Conservation (phyloP, 64 coral and sea anemone species). For the Pocillopora damicornis region DNA sequence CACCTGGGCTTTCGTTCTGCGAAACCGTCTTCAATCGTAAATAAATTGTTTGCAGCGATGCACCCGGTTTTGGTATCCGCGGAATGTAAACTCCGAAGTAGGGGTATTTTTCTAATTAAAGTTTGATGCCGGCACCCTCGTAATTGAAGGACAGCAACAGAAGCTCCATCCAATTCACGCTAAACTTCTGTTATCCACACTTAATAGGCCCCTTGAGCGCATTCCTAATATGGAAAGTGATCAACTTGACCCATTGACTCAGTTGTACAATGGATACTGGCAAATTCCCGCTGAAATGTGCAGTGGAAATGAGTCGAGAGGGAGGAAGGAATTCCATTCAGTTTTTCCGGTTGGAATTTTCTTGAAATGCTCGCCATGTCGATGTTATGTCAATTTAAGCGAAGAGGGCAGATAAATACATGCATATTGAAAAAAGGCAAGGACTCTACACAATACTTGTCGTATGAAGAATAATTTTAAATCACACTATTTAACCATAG, state of each 20-base stretch:
- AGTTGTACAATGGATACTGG: background rate
- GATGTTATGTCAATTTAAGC: background rate
- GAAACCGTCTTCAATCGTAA: background rate
- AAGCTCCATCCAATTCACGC: background rate
- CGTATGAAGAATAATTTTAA: no score
- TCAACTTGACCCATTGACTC: constrained; percentile 28
- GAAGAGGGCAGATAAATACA: background rate
- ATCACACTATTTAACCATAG: no score
- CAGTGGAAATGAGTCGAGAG: constrained; percentile 23
- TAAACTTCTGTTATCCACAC: constrained; percentile 10
- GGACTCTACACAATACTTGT: no score
- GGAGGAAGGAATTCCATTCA: constrained; percentile 6
- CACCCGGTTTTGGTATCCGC: background rate
- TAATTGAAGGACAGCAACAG: background rate
- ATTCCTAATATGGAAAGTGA: constrained; percentile 16
- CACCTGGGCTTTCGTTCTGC: constrained; percentile 7
- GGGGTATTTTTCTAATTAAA: constrained; percentile 8
- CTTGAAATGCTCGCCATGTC: constrained; percentile 7
- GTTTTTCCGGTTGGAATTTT: constrained; percentile 30
- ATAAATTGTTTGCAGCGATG: background rate
- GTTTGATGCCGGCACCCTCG: background rate
- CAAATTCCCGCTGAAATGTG: constrained; percentile 34
- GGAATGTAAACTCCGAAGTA: constrained; percentile 7
- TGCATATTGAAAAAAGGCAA: no score
- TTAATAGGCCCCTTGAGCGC: background rate